Evolutionary conservation across 2,888 invertebrate species (phyloP).

Genomic region (Clanis bilineata): DNA sequence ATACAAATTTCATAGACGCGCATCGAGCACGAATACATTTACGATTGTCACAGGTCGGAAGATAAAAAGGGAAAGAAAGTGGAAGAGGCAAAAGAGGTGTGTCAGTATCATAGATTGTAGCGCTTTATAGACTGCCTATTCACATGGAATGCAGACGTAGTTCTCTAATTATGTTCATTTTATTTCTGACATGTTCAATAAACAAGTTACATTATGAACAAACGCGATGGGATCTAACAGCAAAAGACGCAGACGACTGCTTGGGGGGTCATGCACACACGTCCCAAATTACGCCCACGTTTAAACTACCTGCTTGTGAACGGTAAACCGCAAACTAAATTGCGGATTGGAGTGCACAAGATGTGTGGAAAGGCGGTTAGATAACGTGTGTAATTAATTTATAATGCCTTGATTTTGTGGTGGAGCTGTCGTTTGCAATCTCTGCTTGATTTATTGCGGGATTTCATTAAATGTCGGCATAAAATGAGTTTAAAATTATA

Average conservation of each 20-base stretch:
- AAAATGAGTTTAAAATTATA: not conserved
- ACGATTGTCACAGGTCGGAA: too few relatives aligned
- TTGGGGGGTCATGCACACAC: not conserved
- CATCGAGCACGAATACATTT: too few relatives aligned
- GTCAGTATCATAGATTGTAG: too few relatives aligned
- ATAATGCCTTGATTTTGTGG: conserved; percentile 11
- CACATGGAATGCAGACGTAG: too few relatives aligned
- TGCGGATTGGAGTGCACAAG: conserved; percentile 62
- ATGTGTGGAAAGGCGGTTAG: conserved; percentile 40
- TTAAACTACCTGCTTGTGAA: conserved; percentile 41
- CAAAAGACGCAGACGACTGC: not conserved
- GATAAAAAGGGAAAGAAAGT: too few relatives aligned
- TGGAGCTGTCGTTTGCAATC: conserved; percentile 1
- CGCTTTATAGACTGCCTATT: too few relatives aligned
- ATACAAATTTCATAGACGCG: too few relatives aligned
- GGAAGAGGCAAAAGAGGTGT: too few relatives aligned
- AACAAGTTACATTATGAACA: too few relatives aligned
- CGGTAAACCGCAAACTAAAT: conserved; percentile 61
- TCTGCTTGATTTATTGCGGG: not conserved
- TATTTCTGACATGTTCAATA: too few relatives aligned
- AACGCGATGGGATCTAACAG: not conserved
- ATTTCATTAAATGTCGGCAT: not conserved
- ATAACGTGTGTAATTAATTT: conserved; percentile 14
- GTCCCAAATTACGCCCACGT: not conserved
- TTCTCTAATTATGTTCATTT: too few relatives aligned